phyloP scores from a whole-genome alignment of 2,797 vertebrate genomes.

The Botia kubotai region DNA sequence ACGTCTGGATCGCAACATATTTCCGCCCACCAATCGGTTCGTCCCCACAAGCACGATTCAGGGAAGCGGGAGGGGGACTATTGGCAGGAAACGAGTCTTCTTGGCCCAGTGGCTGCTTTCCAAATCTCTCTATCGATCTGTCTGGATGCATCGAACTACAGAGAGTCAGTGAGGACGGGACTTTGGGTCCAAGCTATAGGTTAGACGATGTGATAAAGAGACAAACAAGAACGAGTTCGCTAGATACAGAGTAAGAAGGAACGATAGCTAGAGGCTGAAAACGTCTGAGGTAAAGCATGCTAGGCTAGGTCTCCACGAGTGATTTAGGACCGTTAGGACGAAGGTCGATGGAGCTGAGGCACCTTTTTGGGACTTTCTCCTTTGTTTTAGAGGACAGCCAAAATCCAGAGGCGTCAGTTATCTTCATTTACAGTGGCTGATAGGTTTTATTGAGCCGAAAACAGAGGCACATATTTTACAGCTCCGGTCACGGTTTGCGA shows the following conservation, averaged over 20 bases:
- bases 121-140: constrained; percentile 44
- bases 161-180: constrained; percentile 7
- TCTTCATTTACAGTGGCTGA: constrained; percentile 40
- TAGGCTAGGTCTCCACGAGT: constrained; percentile 41
- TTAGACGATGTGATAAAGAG: constrained; percentile 35
- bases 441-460: constrained; percentile 39
- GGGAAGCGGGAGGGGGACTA: neutral
- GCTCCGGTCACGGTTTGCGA: neutral
- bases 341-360: constrained; percentile 16
- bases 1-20: constrained; percentile 3
- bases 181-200: constrained; percentile 4
- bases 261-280: neutral
- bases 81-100: constrained; percentile 14
- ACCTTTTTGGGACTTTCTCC: neutral
- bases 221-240: neutral
- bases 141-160: constrained; percentile 25
- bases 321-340: constrained; percentile 38
- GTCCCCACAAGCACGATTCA: neutral
- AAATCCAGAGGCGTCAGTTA: constrained; percentile 33
- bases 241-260: neutral
- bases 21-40: neutral
- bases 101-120: neutral
- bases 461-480: constrained; percentile 22
- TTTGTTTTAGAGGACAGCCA: constrained; percentile 46
- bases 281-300: constrained; percentile 18